Percentiles rank a stretch among this genome's conserved stretches.
Evolutionary conservation across 2,797 vertebrate genomes (phyloP).

Genomic region (Brachyrhaphis roseni): DNA sequence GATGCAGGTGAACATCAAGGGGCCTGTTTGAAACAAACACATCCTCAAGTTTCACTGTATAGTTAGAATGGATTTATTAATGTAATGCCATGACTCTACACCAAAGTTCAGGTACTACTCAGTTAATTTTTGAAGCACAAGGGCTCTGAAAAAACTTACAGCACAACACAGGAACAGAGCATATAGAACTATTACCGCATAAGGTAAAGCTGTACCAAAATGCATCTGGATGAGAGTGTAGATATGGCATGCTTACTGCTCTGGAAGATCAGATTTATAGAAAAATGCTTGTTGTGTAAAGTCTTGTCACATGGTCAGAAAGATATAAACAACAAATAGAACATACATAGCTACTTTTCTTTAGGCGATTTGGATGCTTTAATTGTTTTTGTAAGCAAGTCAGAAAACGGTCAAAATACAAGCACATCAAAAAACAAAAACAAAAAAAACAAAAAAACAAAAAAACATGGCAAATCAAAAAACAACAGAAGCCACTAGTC

Average conservation of each 20-base stretch:
- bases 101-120: conserved; percentile 55
- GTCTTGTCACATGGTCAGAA: conserved; percentile 37
- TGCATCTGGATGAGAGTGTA: conserved; percentile 52
- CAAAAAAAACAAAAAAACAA: conserved; percentile 27
- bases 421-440: conserved; percentile 66
- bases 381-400: conserved; percentile 61
- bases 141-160: conserved; percentile 50
- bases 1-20: background rate
- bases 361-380: conserved; percentile 52
- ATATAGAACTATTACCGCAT: conserved; percentile 44
- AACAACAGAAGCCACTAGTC: conserved; percentile 62
- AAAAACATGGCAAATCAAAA: conserved; percentile 63
- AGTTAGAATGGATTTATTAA: conserved; percentile 75
- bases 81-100: conserved; percentile 64
- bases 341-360: conserved; percentile 62
- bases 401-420: conserved; percentile 60
- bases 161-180: conserved; percentile 49
- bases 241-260: conserved; percentile 70
- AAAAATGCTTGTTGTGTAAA: conserved; percentile 63
- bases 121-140: conserved; percentile 57
- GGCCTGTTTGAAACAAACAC: conserved; percentile 22
- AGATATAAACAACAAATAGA: conserved; percentile 58
- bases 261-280: conserved; percentile 78
- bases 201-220: conserved; percentile 52
- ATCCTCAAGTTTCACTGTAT: conserved; percentile 29